phyloP scores from a whole-genome alignment of 2,888 invertebrate species.

The Lithophane socia region DNA sequence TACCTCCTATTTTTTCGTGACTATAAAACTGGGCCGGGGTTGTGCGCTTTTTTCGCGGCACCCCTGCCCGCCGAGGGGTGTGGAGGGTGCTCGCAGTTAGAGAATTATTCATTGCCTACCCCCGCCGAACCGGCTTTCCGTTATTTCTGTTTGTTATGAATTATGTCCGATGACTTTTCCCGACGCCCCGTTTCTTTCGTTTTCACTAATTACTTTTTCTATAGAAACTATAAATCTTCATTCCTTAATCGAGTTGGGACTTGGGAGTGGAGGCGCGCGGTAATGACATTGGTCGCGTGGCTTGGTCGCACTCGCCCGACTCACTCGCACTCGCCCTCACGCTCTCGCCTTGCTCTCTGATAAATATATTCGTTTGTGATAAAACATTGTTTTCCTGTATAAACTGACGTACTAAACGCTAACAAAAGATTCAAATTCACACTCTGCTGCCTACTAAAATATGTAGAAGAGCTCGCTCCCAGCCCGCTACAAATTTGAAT shows the following conservation, averaged over 20 bases:
- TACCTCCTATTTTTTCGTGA: slow-evolving; percentile 89
- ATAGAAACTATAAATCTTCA: slow-evolving; percentile 85
- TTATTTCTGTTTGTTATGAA: slow-evolving; percentile 91
- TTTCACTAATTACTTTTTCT: slow-evolving; percentile 89
- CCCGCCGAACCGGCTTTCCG: slow-evolving; percentile 89
- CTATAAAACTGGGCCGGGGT: slow-evolving; percentile 88
- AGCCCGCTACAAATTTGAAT: slow-evolving; percentile 90
- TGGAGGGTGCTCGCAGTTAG: slow-evolving; percentile 89
- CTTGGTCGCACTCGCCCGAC: slow-evolving; percentile 32
- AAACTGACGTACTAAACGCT: slow-evolving; percentile 85
- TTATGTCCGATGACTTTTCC: slow-evolving; percentile 90
- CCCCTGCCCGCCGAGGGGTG: slow-evolving; percentile 76
- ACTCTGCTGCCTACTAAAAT: slow-evolving; percentile 90
- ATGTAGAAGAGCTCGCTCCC: slow-evolving; percentile 89
- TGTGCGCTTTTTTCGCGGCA: slow-evolving; percentile 89
- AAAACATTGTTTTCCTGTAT: slow-evolving; percentile 82
- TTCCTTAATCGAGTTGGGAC: slow-evolving; percentile 67
- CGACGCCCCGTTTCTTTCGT: slow-evolving; percentile 87
- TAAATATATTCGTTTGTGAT: slow-evolving; percentile 74
- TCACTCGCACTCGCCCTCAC: slow-evolving; percentile 17
- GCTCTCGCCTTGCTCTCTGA: slow-evolving; percentile 47
- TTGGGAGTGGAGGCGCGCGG: slow-evolving; percentile 57
- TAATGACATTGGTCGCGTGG: slow-evolving; percentile 62
- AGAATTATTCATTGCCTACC: slow-evolving; percentile 91
- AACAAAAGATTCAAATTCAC: slow-evolving; percentile 91